A percentile compares a stretch with the other conserved stretches of the same genome.
Evolutionary conservation across 2,113 vertebrate genomes (phyloP).

Genomic region (Spermophilus dauricus): DNA sequence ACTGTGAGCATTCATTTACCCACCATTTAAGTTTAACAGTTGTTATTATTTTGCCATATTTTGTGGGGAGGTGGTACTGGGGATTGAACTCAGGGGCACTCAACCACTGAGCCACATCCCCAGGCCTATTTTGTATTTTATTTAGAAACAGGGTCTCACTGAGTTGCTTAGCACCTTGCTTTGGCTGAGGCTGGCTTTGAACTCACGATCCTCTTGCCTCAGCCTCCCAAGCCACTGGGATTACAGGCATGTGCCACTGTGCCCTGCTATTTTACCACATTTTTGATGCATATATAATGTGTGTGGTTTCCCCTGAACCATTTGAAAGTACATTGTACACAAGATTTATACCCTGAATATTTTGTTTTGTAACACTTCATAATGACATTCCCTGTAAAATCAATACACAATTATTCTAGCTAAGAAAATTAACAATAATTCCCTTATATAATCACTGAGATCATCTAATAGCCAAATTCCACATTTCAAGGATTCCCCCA

Average conservation of each 20-base stretch:
- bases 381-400: neutral
- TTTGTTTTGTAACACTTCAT: constrained; percentile 19
- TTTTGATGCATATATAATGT: neutral
- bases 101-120: too few relatives aligned
- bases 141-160: too few relatives aligned
- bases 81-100: too few relatives aligned
- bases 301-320: neutral
- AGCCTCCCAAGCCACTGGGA: too few relatives aligned
- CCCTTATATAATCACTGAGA: neutral
- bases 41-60: neutral
- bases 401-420: neutral
- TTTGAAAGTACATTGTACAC: neutral
- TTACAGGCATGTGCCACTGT: too few relatives aligned
- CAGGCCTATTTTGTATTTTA: too few relatives aligned
- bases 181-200: too few relatives aligned
- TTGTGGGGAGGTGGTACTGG: neutral
- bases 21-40: neutral
- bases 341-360: neutral
- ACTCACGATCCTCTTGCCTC: too few relatives aligned
- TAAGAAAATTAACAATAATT: neutral
- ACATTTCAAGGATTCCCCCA: neutral
- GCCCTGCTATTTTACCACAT: neutral
- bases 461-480: neutral
- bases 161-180: too few relatives aligned
- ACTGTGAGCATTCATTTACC: neutral